phyloP scores from a whole-genome alignment of 2,888 invertebrate genomes.

The Drosophila mercatorum region DNA sequence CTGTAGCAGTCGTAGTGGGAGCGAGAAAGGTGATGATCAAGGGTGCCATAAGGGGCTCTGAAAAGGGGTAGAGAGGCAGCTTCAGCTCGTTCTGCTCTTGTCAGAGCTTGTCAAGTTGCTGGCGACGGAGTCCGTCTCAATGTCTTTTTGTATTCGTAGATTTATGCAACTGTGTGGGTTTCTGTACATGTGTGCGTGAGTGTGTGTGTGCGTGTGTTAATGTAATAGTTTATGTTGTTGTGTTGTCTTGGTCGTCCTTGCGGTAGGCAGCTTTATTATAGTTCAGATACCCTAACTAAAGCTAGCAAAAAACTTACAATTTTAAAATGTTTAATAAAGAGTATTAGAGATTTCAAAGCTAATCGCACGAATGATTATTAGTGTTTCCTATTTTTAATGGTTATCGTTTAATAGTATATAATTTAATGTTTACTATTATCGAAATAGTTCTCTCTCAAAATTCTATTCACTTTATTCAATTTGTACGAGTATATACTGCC shows the following conservation, averaged over 20 bases:
- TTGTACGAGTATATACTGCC: too few relatives aligned
- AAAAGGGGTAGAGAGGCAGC: constrained; percentile 14
- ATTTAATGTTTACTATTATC: too few relatives aligned
- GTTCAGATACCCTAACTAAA: constrained; percentile 22
- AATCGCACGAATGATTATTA: too few relatives aligned
- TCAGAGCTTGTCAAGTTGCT: constrained; percentile 52
- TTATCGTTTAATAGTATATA: too few relatives aligned
- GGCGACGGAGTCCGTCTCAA: constrained; percentile 18
- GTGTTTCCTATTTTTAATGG: too few relatives aligned
- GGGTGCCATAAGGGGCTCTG: neutral
- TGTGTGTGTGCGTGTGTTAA: constrained; percentile 26
- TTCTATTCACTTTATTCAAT: too few relatives aligned
- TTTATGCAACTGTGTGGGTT: constrained; percentile 19
- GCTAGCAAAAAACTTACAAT: neutral
- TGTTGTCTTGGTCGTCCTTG: constrained; percentile 40
- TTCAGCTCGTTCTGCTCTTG: constrained; percentile 56
- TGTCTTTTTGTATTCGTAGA: constrained; percentile 8
- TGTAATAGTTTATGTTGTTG: constrained; percentile 45
- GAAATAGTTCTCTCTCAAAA: too few relatives aligned
- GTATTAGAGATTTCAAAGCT: too few relatives aligned
- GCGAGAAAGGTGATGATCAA: constrained; percentile 28
- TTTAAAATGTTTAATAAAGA: too few relatives aligned
- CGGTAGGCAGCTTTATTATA: constrained; percentile 39
- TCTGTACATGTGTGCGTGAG: constrained; percentile 16
- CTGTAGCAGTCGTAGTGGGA: constrained; percentile 7